Evolutionary conservation across 2,888 invertebrate genomes (phyloP).

Genomic region (Acleris holmiana): DNA sequence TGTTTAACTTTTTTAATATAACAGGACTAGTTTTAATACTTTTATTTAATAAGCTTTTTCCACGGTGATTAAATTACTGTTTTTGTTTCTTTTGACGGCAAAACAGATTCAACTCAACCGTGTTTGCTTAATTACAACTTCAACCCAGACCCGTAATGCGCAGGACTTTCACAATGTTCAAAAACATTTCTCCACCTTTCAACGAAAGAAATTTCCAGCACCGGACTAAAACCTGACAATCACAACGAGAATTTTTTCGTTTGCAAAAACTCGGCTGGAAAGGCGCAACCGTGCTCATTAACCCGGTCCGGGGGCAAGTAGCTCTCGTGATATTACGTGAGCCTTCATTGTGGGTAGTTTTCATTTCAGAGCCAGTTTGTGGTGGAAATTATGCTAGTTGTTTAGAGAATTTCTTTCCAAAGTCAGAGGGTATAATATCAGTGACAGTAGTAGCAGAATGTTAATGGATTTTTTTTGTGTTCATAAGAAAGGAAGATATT

Average conservation of each 20-base stretch:
- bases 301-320: slow-evolving; percentile 43
- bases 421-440: neutral
- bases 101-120: too few relatives aligned
- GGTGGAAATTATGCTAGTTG: slow-evolving; percentile 21
- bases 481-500: too few relatives aligned
- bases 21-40: too few relatives aligned
- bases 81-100: too few relatives aligned
- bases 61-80: too few relatives aligned
- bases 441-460: neutral
- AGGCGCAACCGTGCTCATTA: slow-evolving; percentile 60
- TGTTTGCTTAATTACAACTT: too few relatives aligned
- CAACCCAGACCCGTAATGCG: too few relatives aligned
- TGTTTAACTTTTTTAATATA: too few relatives aligned
- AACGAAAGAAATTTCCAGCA: neutral
- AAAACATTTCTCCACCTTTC: too few relatives aligned
- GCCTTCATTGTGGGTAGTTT: slow-evolving; percentile 35
- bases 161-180: too few relatives aligned
- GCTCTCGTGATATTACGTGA: slow-evolving; percentile 30
- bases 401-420: neutral
- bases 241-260: slow-evolving; percentile 46
- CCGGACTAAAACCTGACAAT: slow-evolving; percentile 12
- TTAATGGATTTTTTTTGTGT: neutral
- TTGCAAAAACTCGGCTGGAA: slow-evolving; percentile 47
- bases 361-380: slow-evolving; percentile 20
- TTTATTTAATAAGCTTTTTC: too few relatives aligned